Evolutionary conservation across 2,888 invertebrate species (phyloP), one percentile per base, ranked within the genome.

Genomic region (Acronicta aceris): DNA sequence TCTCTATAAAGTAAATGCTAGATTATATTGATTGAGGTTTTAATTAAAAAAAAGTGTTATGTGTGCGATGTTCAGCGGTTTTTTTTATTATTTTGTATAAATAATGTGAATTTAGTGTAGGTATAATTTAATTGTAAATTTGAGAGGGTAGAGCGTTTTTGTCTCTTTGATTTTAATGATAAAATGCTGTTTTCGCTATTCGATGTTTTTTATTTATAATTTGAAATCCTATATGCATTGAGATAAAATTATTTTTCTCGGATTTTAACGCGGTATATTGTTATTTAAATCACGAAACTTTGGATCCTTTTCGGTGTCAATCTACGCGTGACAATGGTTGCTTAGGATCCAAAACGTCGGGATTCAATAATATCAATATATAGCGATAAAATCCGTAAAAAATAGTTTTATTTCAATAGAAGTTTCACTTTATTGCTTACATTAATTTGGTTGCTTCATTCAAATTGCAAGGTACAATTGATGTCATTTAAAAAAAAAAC

Each of bases 1-100:
- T 57, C n/a, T 57, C 45, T n/a, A 48, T 68, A 62, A 74, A 69
- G 64, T 67, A 67, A 70, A 67, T 64, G 76, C 77, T 78, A 78
- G 77, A 71, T 51, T 70, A 58, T 69, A 61, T 54, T 65, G 25
- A 43, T 36, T 56, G 50, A 54, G 56, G 48, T 66, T 67, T 65
- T 61, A 51, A 63, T 49, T 50, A 58, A 66, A 71, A n/a, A 7
- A 30, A 10, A 52, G 66, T 71, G 65, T 70, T 66, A 50, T 50
- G 71, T 74, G 74, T 74, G 74, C 74, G 71, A 73, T 70, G 60
- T 72, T 69, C 65, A 68, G 62, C 56, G 50, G 52, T 57, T 73
- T 73, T 62, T 62, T 61, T 76, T 62, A 65, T 76, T 59, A 66
- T 78, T 78, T 76, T 78, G 74, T 76, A 71, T 64, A 73, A 68